Evolutionary conservation across 2,888 invertebrate species (phyloP).

Genomic region (Meiosimyza platycephala): DNA sequence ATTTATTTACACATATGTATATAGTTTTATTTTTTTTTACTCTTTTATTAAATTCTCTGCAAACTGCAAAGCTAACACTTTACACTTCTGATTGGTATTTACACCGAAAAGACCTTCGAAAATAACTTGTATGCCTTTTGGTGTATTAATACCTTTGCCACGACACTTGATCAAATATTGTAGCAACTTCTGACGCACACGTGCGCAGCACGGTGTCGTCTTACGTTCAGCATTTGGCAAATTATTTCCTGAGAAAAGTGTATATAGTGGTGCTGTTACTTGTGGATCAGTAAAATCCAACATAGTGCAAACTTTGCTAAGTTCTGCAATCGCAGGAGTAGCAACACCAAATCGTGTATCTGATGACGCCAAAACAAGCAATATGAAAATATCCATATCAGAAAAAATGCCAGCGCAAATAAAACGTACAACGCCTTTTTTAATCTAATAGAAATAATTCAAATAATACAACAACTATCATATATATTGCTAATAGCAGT

Average conservation of each 20-base stretch:
- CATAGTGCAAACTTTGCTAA: conserved; percentile 79
- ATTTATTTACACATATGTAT: neutral
- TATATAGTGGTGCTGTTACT: conserved; percentile 81
- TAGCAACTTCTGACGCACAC: conserved; percentile 86
- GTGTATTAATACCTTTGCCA: conserved; percentile 78
- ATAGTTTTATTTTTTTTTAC: conserved; percentile 70
- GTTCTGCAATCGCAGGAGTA: conserved; percentile 85
- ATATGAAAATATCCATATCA: conserved; percentile 79
- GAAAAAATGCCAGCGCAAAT: conserved; percentile 82
- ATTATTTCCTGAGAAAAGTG: conserved; percentile 72
- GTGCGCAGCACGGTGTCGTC: conserved; percentile 82
- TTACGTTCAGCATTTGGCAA: conserved; percentile 75
- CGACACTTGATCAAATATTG: conserved; percentile 83
- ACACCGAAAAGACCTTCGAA: conserved; percentile 89
- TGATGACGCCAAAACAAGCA: conserved; percentile 86
- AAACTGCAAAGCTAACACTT: conserved; percentile 84
- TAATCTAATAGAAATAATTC: conserved; percentile 68
- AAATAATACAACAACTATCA: neutral
- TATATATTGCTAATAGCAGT: neutral
- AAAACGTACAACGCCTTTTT: conserved; percentile 84
- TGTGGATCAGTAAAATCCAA: conserved; percentile 82
- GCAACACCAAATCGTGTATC: conserved; percentile 91
- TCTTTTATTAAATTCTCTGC: conserved; percentile 82
- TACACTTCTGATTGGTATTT: conserved; percentile 85
- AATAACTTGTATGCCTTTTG: conserved; percentile 87